Evolutionary conservation across 2,113 vertebrate species (phyloP), one percentile per base, ranked within the genome.

Genomic region (Hydrochoerus hydrochaeris): DNA sequence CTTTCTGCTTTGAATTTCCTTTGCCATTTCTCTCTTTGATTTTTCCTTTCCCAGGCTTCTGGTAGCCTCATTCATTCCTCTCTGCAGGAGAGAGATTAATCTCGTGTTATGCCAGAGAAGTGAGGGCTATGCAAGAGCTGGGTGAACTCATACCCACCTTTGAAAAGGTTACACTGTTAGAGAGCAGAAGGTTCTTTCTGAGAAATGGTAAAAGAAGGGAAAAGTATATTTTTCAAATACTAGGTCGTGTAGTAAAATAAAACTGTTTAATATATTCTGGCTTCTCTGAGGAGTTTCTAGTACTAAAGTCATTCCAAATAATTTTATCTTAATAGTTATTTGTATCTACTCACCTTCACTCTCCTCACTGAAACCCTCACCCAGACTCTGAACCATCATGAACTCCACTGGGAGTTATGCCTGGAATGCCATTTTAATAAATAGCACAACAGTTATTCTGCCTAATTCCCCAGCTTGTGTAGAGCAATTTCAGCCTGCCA

Each of bases 401-500:
- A 89, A 69, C 87, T 84, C 92, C 38, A 77, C 8, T 60, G 96
- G 78, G 92, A 97, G 62, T 95, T 83, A 57, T 22, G 5, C 96
- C 92, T 88, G 94, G 85, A 97, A 88, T 96, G 49, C 65, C 65
- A 69, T 83, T 97, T 90, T 81, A 90, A 91, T 97, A 91, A 95
- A 90, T 52, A 96, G 54, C n/a, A 84, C 85, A 96, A 77, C 69
- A 86, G 87, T 88, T 83, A 85, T 90, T 94, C 95, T n/a, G 14
- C 77, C 92, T 92, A 95, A 96, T 95, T 94, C 95, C 92, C 85
- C 54, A 88, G 95, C 87, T 95, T 88, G 0, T 52, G 5, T 8
- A 94, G 78, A 89, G 89, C 92, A 95, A 90, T 97, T 96, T 95
- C 88, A 92, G 28, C 92, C 96, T 97, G 96, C 73, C 97, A 92